Percentiles rank a stretch among this genome's conserved stretches.
Conservation (phyloP, 1,140 invertebrate genomes). For the Bactericera cockerelli region DNA sequence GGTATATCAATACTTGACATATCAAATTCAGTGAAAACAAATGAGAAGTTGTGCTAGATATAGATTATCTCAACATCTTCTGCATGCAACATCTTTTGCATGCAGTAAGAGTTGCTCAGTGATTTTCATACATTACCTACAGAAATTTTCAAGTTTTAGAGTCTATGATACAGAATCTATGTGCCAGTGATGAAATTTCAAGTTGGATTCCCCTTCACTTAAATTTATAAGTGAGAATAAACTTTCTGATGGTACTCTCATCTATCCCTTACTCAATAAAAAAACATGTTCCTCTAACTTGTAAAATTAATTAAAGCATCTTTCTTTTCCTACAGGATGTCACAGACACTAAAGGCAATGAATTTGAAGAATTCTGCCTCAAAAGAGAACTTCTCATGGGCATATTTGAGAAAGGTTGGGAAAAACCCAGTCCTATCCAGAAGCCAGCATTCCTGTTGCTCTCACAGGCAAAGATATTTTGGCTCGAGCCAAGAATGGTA, state of each 20-base stretch:
- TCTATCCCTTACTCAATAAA: no score
- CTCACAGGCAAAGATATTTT: slow-evolving; percentile 94
- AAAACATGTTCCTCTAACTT: no score
- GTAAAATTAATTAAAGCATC: slow-evolving; percentile 7
- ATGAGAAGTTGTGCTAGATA: no score
- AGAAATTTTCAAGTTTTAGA: no score
- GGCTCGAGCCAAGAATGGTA: slow-evolving; percentile 98
- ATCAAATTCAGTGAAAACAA: no score
- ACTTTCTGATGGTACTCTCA: slow-evolving; percentile 16
- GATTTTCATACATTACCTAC: no score
- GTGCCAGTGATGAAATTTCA: not conserved
- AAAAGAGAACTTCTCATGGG: slow-evolving; percentile 97
- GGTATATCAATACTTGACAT: no score
- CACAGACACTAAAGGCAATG: slow-evolving; percentile 96
- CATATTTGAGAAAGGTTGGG: slow-evolving; percentile 99
- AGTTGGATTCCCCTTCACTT: slow-evolving; percentile 28
- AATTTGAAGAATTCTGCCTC: slow-evolving; percentile 99
- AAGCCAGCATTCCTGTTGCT: slow-evolving; percentile 96
- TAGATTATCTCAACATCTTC: no score
- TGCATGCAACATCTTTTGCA: no score
- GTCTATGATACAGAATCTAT: no score
- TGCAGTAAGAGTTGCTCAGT: no score
- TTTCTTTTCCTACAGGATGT: slow-evolving; percentile 81
- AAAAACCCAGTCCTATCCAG: slow-evolving; percentile 97
- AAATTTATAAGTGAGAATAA: slow-evolving; percentile 24